Conservation (phyloP, 2,113 vertebrate genomes). For the Montifringilla adamsi region DNA sequence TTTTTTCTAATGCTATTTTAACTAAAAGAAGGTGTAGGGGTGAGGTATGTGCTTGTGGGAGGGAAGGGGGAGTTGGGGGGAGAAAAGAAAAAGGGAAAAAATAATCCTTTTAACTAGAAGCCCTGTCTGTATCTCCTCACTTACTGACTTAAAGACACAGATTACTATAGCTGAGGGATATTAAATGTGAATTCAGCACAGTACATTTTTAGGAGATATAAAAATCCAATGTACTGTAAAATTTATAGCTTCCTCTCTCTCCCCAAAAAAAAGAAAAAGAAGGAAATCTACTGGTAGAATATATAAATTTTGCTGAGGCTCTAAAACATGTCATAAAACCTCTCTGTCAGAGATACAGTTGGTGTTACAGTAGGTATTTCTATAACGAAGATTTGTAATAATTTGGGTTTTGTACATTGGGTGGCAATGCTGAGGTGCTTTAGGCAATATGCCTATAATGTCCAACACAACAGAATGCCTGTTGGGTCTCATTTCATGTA, state of each 20-base stretch:
- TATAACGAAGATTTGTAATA: conserved; percentile 66
- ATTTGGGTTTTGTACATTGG: conserved; percentile 69
- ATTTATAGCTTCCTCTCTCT: conserved; percentile 70
- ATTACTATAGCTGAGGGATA: conserved; percentile 60
- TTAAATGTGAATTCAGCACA: conserved; percentile 65
- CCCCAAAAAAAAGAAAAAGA: not conserved
- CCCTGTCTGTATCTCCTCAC: conserved; percentile 42
- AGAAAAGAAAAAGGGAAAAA: not conserved
- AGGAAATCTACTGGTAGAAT: conserved; percentile 60
- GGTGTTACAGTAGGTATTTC: conserved; percentile 62
- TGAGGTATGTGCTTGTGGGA: not conserved
- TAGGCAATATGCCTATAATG: conserved; percentile 51
- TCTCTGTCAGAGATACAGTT: conserved; percentile 70
- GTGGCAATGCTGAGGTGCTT: conserved; percentile 51
- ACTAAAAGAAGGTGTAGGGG: not conserved
- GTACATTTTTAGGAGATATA: conserved; percentile 73
- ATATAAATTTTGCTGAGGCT: conserved; percentile 73
- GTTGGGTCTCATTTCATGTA: conserved; percentile 67
- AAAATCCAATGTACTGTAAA: conserved; percentile 70
- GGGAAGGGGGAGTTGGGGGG: not conserved
- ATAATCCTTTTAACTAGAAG: conserved; percentile 40
- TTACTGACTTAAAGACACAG: conserved; percentile 66
- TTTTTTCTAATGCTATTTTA: conserved; percentile 1
- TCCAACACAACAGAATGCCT: conserved; percentile 64
- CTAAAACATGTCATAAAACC: conserved; percentile 75